Base-by-base conservation (phyloP, 2,113 vertebrate genomes). In the Otis tarda region DNA sequence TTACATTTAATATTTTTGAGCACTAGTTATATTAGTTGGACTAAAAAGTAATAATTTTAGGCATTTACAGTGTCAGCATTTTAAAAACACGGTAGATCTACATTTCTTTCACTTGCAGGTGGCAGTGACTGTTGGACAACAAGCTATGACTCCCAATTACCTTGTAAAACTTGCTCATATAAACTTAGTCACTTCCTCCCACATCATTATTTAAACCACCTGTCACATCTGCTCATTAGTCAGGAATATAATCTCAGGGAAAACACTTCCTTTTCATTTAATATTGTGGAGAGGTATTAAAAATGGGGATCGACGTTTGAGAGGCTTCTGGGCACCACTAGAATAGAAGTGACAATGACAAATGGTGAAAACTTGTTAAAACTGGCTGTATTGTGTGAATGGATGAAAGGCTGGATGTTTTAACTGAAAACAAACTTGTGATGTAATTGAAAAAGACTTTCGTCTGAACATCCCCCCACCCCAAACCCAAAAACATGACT, bases 211-310 rank as follows among this genome's bases (percentile, higher is more conserved):
- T 94, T 93, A 82, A 71, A 91, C 65, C 92, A 94, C 81, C 87
- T 96, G 91, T 53, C 90, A 95, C 47, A 88, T 86, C 41, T 95
- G 64, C 56, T 93, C 64, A 75, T 90, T 90, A 88, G 63, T 68
- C 76, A 92, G 39, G 56, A 76, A 56, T 65, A 87, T 57, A 91
- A 95, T 86, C 47, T 84, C 70, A 76, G 55, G 57, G 35, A 92
- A 91, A 92, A 81, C 9, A 73, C 57, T 87, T 89, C 69, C 59
- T 83, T 94, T 90, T 56, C 33, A n/a, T 56, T 84, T 79, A 87
- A 78, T 65, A 81, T 35, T 57, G 47, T 57, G 86, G 39, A 87
- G 45, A 83, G 30, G 56, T 89, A 68, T 81, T 79, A 87, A 90
- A 87, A 71, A 89, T 16, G 21, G 23, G 37, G 37, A 91, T 43